Base-by-base conservation (phyloP, 23 tunicate genomes). In the Ciona savignyi region DNA sequence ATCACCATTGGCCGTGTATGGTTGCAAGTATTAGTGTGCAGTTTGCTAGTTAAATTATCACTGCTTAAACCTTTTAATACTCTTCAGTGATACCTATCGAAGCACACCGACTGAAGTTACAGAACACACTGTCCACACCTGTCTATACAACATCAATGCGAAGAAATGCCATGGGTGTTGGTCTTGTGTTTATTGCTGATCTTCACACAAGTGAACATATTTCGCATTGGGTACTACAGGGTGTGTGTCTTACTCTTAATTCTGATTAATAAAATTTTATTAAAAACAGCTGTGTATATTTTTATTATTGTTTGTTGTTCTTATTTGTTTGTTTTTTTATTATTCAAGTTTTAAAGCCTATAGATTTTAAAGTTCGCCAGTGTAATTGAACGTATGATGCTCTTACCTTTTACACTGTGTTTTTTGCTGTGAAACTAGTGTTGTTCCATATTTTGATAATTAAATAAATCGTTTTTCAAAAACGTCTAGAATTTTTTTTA, bases 151-250 rank as follows among this genome's bases (percentile, higher is more conserved):
- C 99, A 34, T 86, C 95, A 26, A 87, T 86, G 95, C 83, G 99
- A 2, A 75, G 99, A 24, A 94, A 94, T 70, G 99, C 99, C 24
- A 94, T 94, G 99, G 99, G 99, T 15, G 95, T 83, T n/a, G 99
- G 99, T 30, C 81, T 94, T 25, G 99, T 94, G 23, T 94, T 87
- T 66, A 62, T 77, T 24, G 95, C 99, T 23, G 99, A 94, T 79
- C 72, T 94, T 19, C 84, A 72, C 72, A 86, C 99, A 4, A 78
- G 81, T 23, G 95, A 94, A 60, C 99, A 94, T 62, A 83, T 79
- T 27, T 94, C 99, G 15, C 99, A 94, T 62, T 94, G 99, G 99
- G 84, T 94, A 1, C 71, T 94, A 21, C 99, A 94, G 51, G 94
- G 95, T 4, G 95, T 94, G 23, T 88, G 95, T 32, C 95, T 94